Evolutionary conservation across 1,140 invertebrate species (phyloP), one percentile per base, ranked within the genome.

Genomic region (Tigriopus japonicus): DNA sequence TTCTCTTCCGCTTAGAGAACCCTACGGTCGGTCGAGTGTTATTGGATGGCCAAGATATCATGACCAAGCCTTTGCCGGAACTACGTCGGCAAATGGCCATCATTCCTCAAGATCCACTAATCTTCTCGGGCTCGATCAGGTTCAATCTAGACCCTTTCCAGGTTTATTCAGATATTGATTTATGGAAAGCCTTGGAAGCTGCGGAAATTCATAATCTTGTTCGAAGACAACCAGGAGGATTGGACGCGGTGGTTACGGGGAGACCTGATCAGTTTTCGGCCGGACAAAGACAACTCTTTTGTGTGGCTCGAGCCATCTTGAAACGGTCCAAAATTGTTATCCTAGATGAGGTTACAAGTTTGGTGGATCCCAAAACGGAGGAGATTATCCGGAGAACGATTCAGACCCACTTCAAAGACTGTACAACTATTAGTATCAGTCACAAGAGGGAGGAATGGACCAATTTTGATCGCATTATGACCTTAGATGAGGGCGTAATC

Each of bases 401-500:
- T 68, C 78, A 87, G 21, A 77, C 80, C 45, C 85, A 93, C 70
- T 95, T 96, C 70, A 80, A 78, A 65, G 78, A 86, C 62, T 90
- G 87, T 71, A 95, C 91, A 17, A 83, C 95, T 52, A 77, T 95
- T 40, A 95, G 91, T 0, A 94, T 96, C 70, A 91, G 91, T 52
- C 91, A 95, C 74, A 80, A 90, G 35, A 78, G 94, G 52, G 92
- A 94, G 71, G 95, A 90, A 40, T 93, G 95, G 62, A 80, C 95
- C 79, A 88, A 95, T 73, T 77, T 71, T 23, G 73, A 76, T 67
- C 80, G 86, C 69, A 85, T 96, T 42, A 81, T 97, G 70, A 90
- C 96, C 28, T 74, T 97, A 67, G 88, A 93, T 73, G 81, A 81
- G 66, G 92, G 92, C 3, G 28, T 35, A 35, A 35, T 35, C 9